Conservation (phyloP, 2,113 vertebrate species). For the Melozone crissalis region DNA sequence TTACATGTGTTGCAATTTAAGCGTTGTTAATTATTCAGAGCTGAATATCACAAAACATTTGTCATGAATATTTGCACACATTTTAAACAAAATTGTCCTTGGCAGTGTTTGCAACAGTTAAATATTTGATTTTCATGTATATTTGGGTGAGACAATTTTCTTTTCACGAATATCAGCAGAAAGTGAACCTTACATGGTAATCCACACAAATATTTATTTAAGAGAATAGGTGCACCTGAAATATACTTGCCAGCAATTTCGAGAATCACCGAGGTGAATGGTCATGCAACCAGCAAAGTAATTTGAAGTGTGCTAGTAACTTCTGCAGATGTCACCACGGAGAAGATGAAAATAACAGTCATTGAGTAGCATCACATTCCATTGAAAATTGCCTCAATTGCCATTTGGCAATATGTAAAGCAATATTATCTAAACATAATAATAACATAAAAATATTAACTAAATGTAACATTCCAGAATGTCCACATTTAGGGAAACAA, state of each 20-base stretch:
- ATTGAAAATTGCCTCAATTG: not conserved
- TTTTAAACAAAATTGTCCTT: conserved; percentile 68
- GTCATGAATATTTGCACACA: conserved; percentile 69
- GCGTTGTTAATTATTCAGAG: conserved; percentile 67
- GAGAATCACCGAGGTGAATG: not conserved
- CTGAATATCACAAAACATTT: conserved; percentile 68
- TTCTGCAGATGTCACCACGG: not conserved
- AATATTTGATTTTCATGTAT: conserved; percentile 68
- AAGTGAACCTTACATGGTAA: conserved; percentile 17
- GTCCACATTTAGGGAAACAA: not conserved
- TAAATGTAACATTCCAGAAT: not conserved
- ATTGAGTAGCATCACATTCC: not conserved
- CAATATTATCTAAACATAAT: not conserved
- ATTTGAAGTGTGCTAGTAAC: not conserved
- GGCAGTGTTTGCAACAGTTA: conserved; percentile 60
- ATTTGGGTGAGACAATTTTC: conserved; percentile 50
- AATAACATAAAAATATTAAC: not conserved
- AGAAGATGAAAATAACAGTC: not conserved
- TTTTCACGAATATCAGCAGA: conserved; percentile 31
- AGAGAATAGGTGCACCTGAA: conserved; percentile 12
- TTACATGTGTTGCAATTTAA: conserved; percentile 67
- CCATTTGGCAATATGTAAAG: not conserved
- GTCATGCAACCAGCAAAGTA: not conserved
- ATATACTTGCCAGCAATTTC: not conserved
- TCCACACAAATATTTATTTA: conserved; percentile 44